Percentiles rank a stretch among this genome's conserved stretches.
phyloP scores from a whole-genome alignment of 2,113 vertebrate genomes.

The Hiodon tergisus region DNA sequence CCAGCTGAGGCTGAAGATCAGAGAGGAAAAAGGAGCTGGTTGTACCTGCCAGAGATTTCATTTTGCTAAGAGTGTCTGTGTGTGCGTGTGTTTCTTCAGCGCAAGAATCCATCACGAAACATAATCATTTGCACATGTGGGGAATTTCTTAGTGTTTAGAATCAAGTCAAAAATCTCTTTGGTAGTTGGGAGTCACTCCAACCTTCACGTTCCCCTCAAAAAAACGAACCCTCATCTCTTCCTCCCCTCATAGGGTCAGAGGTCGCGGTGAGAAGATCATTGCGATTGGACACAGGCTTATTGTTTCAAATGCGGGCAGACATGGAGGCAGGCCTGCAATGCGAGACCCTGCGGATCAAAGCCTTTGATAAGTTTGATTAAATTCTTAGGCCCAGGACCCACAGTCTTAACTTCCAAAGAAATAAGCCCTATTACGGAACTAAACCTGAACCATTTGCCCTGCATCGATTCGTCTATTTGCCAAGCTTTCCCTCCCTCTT shows the following conservation, averaged over 20 bases:
- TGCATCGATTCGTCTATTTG: neutral
- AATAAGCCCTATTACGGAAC: conserved; percentile 20
- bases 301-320: conserved; percentile 46
- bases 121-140: conserved; percentile 68
- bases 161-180: conserved; percentile 43
- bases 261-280: conserved; percentile 53
- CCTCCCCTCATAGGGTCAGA: conserved; percentile 49
- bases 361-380: conserved; percentile 40
- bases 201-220: conserved; percentile 43
- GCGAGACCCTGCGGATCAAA: conserved; percentile 49
- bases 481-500: conserved; percentile 16
- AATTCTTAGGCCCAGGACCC: conserved; percentile 31
- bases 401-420: conserved; percentile 34
- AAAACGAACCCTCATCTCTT: conserved; percentile 53
- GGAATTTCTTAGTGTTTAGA: conserved; percentile 62
- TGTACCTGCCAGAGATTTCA: neutral
- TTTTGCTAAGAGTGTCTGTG: neutral
- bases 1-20: too few species aligned
- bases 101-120: conserved; percentile 52
- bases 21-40: neutral
- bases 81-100: conserved; percentile 30
- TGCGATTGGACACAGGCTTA: conserved; percentile 60
- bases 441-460: conserved; percentile 18
- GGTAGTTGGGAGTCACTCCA: conserved; percentile 38
- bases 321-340: conserved; percentile 42